Evolutionary conservation across 2,797 vertebrate genomes (phyloP).

Genomic region (Eidolon dupreanum): DNA sequence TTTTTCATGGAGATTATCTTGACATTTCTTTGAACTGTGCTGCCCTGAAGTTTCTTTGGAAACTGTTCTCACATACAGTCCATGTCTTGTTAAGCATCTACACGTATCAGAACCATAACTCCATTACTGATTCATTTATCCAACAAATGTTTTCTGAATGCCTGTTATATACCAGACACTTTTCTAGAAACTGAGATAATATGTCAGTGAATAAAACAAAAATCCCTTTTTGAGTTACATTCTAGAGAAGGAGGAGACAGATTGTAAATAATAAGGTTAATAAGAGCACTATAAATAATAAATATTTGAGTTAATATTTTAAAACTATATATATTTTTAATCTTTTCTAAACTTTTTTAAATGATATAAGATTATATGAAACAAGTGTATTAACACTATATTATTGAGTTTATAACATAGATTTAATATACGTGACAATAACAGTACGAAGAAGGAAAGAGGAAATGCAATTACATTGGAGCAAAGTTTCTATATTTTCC

Average conservation of each 20-base stretch:
- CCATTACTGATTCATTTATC: neutral
- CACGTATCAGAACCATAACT: neutral
- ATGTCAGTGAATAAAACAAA: neutral
- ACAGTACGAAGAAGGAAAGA: neutral
- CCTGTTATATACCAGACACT: neutral
- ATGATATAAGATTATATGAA: neutral
- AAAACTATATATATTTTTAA: neutral
- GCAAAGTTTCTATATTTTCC: neutral
- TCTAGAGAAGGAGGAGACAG: neutral
- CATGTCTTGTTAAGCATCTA: neutral
- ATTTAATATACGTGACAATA: neutral
- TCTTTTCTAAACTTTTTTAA: neutral
- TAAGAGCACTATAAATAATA: neutral
- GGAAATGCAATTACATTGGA: neutral
- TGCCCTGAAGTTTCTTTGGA: neutral
- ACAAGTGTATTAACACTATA: neutral
- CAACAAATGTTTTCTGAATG: neutral
- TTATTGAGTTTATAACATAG: neutral
- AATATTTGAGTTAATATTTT: neutral
- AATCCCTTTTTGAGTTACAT: neutral
- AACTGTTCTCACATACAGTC: neutral
- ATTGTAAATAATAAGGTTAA: neutral
- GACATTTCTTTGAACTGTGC: conserved; percentile 45
- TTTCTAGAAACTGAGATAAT: neutral
- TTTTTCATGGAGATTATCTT: neutral